Evolutionary conservation across 2,888 invertebrate species (phyloP).

Genomic region (Serrognathus titanus): DNA sequence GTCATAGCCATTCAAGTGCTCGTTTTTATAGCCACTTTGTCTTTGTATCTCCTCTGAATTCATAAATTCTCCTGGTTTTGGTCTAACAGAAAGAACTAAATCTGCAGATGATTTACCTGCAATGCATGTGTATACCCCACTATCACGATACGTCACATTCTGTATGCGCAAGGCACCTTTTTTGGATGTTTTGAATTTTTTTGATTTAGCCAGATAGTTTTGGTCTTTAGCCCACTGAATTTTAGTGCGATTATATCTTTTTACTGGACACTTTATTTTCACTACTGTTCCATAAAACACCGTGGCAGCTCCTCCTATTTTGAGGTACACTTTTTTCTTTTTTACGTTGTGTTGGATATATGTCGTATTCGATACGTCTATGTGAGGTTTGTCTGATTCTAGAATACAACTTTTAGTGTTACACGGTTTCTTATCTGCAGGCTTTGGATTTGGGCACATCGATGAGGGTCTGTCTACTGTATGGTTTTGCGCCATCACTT

Average conservation of each 20-base stretch:
- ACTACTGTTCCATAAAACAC: slow-evolving; percentile 89
- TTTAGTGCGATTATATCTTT: slow-evolving; percentile 75
- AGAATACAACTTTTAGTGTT: slow-evolving; percentile 77
- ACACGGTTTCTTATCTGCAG: slow-evolving; percentile 77
- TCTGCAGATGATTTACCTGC: slow-evolving; percentile 80
- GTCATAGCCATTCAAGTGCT: slow-evolving; percentile 35
- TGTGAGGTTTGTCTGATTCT: slow-evolving; percentile 69
- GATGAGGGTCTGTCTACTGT: slow-evolving; percentile 74
- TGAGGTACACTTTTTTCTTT: slow-evolving; percentile 77
- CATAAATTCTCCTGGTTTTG: slow-evolving; percentile 72
- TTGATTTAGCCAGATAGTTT: slow-evolving; percentile 69
- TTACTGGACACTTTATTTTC: slow-evolving; percentile 91
- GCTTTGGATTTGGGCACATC: slow-evolving; percentile 72
- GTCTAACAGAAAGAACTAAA: slow-evolving; percentile 75
- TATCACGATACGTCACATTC: slow-evolving; percentile 71
- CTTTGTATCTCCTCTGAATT: slow-evolving; percentile 71
- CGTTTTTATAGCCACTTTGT: slow-evolving; percentile 37
- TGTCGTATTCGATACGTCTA: slow-evolving; percentile 74
- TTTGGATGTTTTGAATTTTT: slow-evolving; percentile 83
- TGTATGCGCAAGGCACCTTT: slow-evolving; percentile 87
- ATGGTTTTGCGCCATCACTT: slow-evolving; percentile 90
- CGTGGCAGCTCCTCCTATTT: slow-evolving; percentile 86
- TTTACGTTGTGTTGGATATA: slow-evolving; percentile 81
- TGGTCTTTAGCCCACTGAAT: slow-evolving; percentile 90
- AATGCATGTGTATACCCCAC: slow-evolving; percentile 82